Base-by-base conservation (phyloP, 1,140 invertebrate species). In the Orussus abietinus region DNA sequence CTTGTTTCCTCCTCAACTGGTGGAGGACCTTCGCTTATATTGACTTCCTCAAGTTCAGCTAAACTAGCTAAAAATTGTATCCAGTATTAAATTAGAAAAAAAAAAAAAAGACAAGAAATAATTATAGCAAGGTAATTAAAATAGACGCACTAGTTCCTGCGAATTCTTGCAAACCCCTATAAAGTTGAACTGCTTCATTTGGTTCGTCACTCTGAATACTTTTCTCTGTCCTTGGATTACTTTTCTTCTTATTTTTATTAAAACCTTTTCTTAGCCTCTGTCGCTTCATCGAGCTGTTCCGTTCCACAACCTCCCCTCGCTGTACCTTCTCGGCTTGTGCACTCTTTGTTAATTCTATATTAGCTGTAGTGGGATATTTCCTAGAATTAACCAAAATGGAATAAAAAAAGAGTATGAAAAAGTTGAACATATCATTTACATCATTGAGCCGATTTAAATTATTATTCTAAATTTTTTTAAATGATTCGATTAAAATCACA, bases 331-430 rank as follows among this genome's bases (percentile, higher is more conserved):
- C 86, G 34, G 79, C 74, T 25, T 76, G 62, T 49, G 80, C 72
- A 19, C 78, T 75, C 39, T 79, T 74, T 56, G 81, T 80, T 46
- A 78, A 76, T 44, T 80, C 77, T n/a, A 89, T 74, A 66, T 87
- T 92, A 22, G 68, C 66, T 49, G 78, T 79, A 6, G 83, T 89
- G 4, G 88, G 83, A 71, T 80, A 86, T 55, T 70, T 80, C 17
- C 66, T 71, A 21, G 5, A 46, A 49, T 42, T 3, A 20, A 33
- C 29, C 26, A 33, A 15, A n/a, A 17, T 25, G n/a, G 12, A 38
- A 38, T 39, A 13, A 26, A 7, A 30, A 14, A 30, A 19, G 32
- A 40, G 32, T 20, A 19, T 25, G 17, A 41, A 45, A 43, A 30
- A 32, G 3, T 14, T 20, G 22, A 40, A 20, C n/a, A 29, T 38